Conservation (phyloP, 2,888 invertebrate genomes). For the Geotrupes spiniger region DNA sequence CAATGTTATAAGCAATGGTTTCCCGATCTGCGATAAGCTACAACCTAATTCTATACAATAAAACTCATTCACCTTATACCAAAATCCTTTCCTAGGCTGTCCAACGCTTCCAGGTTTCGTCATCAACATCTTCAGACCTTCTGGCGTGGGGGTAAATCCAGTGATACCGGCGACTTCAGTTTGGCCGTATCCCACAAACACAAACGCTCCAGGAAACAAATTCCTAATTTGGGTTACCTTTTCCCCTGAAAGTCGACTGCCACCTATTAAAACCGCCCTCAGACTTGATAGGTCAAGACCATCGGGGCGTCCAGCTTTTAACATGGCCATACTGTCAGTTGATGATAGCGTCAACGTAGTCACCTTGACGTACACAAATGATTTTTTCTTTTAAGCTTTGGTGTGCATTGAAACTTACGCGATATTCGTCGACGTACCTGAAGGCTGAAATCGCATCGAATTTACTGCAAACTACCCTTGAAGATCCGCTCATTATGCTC, state of each 20-base stretch:
- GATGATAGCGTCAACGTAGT: not conserved
- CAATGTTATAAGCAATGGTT: too few relatives aligned
- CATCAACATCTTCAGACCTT: not conserved
- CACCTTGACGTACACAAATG: too few relatives aligned
- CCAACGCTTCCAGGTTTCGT: slow-evolving; percentile 8
- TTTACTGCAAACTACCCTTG: slow-evolving; percentile 1
- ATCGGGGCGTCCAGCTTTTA: slow-evolving; percentile 7
- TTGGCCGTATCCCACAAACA: slow-evolving; percentile 12
- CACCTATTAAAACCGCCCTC: not conserved
- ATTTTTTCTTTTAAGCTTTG: too few relatives aligned
- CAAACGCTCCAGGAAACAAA: slow-evolving; percentile 7
- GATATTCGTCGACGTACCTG: slow-evolving; percentile 11
- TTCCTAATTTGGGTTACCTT: slow-evolving; percentile 1
- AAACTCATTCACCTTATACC: slow-evolving; percentile 16
- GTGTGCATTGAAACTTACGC: slow-evolving; percentile 11
- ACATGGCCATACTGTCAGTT: slow-evolving; percentile 7
- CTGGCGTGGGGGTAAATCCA: not conserved
- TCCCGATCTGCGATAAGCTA: too few relatives aligned
- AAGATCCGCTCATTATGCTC: not conserved
- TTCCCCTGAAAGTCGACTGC: slow-evolving; percentile 9
- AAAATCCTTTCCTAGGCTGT: slow-evolving; percentile 9
- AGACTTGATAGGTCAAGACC: slow-evolving; percentile 2
- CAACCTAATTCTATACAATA: too few relatives aligned
- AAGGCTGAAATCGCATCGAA: slow-evolving; percentile 12
- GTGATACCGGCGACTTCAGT: not conserved